A percentile compares a stretch with the other conserved stretches of the same genome.
Conservation (phyloP, 2,797 vertebrate species). For the Acestrorhynchus altus region DNA sequence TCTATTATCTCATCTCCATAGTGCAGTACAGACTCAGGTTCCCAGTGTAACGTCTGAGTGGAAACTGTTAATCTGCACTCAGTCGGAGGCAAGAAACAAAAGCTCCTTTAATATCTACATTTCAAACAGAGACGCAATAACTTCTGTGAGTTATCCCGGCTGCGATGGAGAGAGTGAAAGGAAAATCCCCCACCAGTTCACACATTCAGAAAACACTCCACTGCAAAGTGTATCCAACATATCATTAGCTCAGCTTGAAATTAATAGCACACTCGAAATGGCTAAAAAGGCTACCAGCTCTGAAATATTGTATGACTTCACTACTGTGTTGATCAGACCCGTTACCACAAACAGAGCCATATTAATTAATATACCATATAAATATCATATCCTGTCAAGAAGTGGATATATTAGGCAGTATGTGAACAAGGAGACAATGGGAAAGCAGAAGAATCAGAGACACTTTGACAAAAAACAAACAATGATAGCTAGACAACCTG, state of each 20-base stretch:
- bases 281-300: background rate
- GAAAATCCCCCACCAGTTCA: background rate
- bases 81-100: background rate
- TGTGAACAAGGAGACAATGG: too few species aligned
- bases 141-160: background rate
- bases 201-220: background rate
- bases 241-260: too few species aligned
- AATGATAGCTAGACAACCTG: too few species aligned
- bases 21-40: background rate
- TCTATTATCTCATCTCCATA: too few species aligned
- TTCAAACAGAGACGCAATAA: conserved; percentile 7
- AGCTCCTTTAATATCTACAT: background rate
- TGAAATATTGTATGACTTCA: background rate
- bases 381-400: too few species aligned
- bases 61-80: background rate
- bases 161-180: background rate
- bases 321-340: background rate
- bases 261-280: too few species aligned
- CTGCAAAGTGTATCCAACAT: background rate
- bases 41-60: background rate
- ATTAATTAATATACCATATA: too few species aligned
- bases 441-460: too few species aligned
- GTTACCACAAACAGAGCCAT: too few species aligned
- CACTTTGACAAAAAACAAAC: too few species aligned
- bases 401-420: too few species aligned